Evolutionary conservation across 2,888 invertebrate genomes (phyloP).

Genomic region (Bedellia somnulentella): DNA sequence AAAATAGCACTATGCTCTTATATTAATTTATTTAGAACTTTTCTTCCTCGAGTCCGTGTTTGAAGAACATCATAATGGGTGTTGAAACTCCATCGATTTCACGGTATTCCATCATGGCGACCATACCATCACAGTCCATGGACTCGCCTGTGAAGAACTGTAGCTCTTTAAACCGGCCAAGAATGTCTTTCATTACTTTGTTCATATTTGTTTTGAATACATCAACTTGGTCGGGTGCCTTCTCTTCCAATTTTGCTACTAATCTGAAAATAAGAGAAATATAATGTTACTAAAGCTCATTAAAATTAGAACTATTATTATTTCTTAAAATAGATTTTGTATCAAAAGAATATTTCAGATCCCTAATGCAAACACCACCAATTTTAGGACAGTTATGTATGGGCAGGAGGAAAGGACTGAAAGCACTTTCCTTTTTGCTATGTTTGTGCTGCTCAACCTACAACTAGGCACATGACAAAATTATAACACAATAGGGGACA

Average conservation of each 20-base stretch:
- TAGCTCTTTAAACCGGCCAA: conserved; percentile 87
- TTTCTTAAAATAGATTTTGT: too few relatives aligned
- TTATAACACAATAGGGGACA: too few relatives aligned
- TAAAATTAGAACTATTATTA: not conserved
- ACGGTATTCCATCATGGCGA: conserved; percentile 92
- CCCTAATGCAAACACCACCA: too few relatives aligned
- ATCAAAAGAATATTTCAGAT: too few relatives aligned
- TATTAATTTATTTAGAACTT: conserved; percentile 71
- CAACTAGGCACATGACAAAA: too few relatives aligned
- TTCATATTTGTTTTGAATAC: conserved; percentile 90
- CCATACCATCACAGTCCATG: conserved; percentile 92
- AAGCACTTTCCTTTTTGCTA: too few relatives aligned
- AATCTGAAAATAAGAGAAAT: conserved; percentile 55
- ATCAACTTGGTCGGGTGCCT: conserved; percentile 81
- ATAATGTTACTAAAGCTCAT: not conserved
- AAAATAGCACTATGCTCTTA: conserved; percentile 29
- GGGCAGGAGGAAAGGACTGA: too few relatives aligned
- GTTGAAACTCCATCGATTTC: conserved; percentile 80
- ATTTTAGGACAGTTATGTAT: too few relatives aligned
- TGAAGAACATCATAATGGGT: conserved; percentile 94
- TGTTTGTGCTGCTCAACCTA: too few relatives aligned
- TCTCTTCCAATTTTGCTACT: conserved; percentile 79
- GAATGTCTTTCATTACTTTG: conserved; percentile 89
- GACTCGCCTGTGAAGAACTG: conserved; percentile 93
- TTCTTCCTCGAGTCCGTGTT: conserved; percentile 93